These are phyloP conservation scores for Ancistrus triradiatus DNA, from an alignment of 2,113 vertebrate genomes.

Conservation along the genomic window DNA sequence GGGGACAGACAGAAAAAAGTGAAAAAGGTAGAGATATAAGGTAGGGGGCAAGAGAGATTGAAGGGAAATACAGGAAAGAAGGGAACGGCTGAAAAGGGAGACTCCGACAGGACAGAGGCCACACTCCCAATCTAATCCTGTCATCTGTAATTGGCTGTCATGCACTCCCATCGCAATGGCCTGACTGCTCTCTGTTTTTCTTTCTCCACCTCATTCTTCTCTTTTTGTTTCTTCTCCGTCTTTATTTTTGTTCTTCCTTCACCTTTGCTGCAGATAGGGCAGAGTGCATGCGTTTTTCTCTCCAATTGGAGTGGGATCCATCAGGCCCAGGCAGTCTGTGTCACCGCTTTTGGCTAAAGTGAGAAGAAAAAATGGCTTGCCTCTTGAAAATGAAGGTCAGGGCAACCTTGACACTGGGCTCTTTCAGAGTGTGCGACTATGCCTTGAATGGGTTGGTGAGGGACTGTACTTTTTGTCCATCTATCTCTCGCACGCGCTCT, in stretches of 20 bases:
- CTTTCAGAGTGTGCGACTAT: constrained; percentile 40
- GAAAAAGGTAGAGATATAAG: not conserved
- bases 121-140: constrained; percentile 54
- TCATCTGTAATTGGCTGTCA: constrained; percentile 58
- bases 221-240: not conserved
- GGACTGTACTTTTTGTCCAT: constrained; percentile 30
- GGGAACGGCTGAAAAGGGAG: not conserved
- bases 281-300: constrained; percentile 34
- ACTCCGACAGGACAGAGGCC: constrained; percentile 19
- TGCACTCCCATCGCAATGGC: constrained; percentile 44
- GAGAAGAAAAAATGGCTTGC: constrained; percentile 29
- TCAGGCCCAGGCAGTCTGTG: constrained; percentile 32
- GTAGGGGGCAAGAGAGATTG: not conserved
- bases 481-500: constrained; percentile 45
- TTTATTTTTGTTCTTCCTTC: constrained; percentile 17
- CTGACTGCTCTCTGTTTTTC: constrained; percentile 19
- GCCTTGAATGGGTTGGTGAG: constrained; percentile 29
- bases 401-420: constrained; percentile 47
- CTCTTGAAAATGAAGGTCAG: constrained; percentile 43
- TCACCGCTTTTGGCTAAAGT: constrained; percentile 25
- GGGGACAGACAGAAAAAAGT: too few species aligned
- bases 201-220: constrained; percentile 17
- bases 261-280: constrained; percentile 16
- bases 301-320: constrained; percentile 42
- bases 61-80: not conserved